Evolutionary conservation across 1,140 invertebrate species (phyloP).

Genomic region (Chymomyza costata): DNA sequence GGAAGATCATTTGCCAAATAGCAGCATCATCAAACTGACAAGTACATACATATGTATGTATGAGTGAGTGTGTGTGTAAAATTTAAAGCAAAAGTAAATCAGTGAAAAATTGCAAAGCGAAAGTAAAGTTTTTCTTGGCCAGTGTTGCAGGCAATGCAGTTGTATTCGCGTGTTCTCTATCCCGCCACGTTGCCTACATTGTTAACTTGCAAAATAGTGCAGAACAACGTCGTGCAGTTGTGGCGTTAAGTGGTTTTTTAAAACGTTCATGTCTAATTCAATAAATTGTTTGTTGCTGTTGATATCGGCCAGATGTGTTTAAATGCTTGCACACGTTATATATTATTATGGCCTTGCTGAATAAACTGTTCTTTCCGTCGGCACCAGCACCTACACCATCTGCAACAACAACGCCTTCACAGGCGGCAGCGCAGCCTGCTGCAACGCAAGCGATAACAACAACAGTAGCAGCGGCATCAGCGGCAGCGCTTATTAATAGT

Average conservation of each 20-base stretch:
- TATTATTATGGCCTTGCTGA: conserved; percentile 74
- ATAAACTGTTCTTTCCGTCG: conserved; percentile 74
- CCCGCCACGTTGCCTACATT: too few relatives aligned
- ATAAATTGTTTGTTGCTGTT: conserved; percentile 35
- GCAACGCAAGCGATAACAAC: conserved; percentile 16
- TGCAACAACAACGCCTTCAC: conserved; percentile 13
- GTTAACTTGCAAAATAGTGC: too few relatives aligned
- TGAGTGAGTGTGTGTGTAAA: conserved; percentile 1
- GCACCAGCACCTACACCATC: conserved; percentile 47
- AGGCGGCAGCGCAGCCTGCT: background rate
- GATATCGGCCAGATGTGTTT: conserved; percentile 64
- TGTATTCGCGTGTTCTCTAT: too few relatives aligned
- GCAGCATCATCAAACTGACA: conserved; percentile 20
- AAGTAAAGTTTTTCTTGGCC: conserved; percentile 49
- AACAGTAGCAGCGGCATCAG: conserved; percentile 8
- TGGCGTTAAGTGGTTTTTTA: too few relatives aligned
- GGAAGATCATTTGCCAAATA: conserved; percentile 54
- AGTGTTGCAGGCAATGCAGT: conserved; percentile 18
- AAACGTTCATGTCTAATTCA: conserved; percentile 45
- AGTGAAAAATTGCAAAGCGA: conserved; percentile 64
- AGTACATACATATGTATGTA: conserved; percentile 4
- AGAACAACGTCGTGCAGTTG: too few relatives aligned
- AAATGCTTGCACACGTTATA: conserved; percentile 63
- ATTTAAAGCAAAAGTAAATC: conserved; percentile 29
- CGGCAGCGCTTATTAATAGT: conserved; percentile 36